phyloP scores from a whole-genome alignment of 2,113 vertebrate species.

The Lontra canadensis region DNA sequence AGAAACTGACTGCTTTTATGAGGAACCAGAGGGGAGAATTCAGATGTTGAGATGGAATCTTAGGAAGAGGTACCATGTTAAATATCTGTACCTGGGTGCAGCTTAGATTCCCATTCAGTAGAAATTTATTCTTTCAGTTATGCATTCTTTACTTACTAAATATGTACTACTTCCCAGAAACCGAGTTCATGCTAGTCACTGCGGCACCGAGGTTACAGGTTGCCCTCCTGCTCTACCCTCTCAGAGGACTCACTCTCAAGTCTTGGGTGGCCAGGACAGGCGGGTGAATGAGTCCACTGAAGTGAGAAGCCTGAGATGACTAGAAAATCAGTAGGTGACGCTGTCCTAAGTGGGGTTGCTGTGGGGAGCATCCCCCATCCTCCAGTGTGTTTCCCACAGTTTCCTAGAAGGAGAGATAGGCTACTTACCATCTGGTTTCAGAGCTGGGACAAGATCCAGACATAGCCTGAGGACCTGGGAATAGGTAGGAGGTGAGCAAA shows the following conservation, averaged over 20 bases:
- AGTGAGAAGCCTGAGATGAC: accelerated
- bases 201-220: accelerated
- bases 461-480: neutral
- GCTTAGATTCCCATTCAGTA: accelerated
- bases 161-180: neutral
- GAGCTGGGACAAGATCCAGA: neutral
- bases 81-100: neutral
- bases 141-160: neutral
- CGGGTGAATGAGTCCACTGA: accelerated
- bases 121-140: no score
- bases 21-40: neutral
- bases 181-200: no score
- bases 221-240: neutral
- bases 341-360: accelerated
- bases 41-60: neutral
- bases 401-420: neutral
- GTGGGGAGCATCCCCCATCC: neutral
- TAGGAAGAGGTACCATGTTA: neutral
- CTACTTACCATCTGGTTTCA: neutral
- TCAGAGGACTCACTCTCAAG: no score
- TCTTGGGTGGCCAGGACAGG: neutral
- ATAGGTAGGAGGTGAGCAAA: accelerated
- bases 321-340: accelerated
- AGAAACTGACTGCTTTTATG: neutral
- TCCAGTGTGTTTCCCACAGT: accelerated